phyloP scores from a whole-genome alignment of 2,113 vertebrate genomes.

The Corapipo altera region DNA sequence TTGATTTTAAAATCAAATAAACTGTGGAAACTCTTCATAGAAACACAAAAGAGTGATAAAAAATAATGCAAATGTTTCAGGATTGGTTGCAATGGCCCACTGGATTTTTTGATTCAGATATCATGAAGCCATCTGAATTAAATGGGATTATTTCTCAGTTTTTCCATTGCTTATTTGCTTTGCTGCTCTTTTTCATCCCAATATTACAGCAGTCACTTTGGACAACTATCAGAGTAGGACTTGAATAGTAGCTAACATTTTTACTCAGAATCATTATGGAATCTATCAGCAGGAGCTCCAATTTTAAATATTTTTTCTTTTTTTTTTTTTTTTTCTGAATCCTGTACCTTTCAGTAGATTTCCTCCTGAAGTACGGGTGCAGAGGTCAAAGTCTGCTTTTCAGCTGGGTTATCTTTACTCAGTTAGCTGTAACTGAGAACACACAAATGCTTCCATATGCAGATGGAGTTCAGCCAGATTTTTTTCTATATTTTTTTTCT shows the following conservation, averaged over 20 bases:
- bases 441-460: background rate
- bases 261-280: background rate
- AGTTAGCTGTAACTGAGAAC: background rate
- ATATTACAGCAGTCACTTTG: background rate
- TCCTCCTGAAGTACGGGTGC: background rate
- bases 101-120: conserved; percentile 50
- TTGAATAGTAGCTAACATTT: background rate
- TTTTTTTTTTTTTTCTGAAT: background rate
- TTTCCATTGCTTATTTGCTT: conserved; percentile 4
- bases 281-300: background rate
- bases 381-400: background rate
- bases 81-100: background rate
- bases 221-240: background rate
- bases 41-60: background rate
- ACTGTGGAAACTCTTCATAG: background rate
- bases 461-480: background rate
- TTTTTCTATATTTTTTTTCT: background rate
- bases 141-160: conserved; percentile 21
- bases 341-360: background rate
- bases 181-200: background rate
- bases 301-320: background rate
- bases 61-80: background rate
- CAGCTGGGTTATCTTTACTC: background rate
- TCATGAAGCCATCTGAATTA: conserved; percentile 35
- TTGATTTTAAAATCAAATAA: background rate